phyloP scores from a whole-genome alignment of 92 coral and sea anemone genomes.

The Phenganax stokvisi region DNA sequence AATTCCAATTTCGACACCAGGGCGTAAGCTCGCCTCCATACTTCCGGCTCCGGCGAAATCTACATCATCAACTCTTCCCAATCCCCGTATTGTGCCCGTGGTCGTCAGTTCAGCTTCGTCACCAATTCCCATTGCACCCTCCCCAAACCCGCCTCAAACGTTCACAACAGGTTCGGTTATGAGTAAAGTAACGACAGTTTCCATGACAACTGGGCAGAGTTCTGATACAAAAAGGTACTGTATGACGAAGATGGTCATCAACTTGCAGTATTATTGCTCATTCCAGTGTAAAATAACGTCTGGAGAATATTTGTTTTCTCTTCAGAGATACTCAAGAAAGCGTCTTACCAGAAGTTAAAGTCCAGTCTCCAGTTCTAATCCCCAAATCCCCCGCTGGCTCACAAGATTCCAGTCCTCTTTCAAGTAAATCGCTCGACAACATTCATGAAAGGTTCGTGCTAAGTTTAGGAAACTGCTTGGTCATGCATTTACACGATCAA shows the following conservation, averaged over 20 bases:
- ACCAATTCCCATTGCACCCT: conserved; percentile 48
- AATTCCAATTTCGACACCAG: conserved; percentile 52
- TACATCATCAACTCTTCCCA: conserved; percentile 50
- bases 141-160: conserved; percentile 55
- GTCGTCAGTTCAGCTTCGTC: conserved; percentile 47
- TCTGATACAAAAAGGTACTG: conserved; percentile 15
- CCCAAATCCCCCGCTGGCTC: conserved; percentile 5
- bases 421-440: conserved; percentile 17
- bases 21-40: conserved; percentile 74
- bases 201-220: conserved; percentile 43
- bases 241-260: background rate
- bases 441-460: conserved; percentile 30
- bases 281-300: background rate
- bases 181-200: conserved; percentile 41
- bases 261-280: background rate
- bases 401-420: conserved; percentile 8
- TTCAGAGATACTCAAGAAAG: conserved; percentile 12
- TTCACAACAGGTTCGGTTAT: conserved; percentile 42
- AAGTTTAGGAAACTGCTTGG: background rate
- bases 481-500: too few species aligned
- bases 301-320: background rate
- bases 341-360: conserved; percentile 12
- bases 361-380: conserved; percentile 17
- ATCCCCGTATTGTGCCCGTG: conserved; percentile 65
- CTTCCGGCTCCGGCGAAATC: conserved; percentile 91